These are phyloP conservation scores for Lepidocyrtinus sp. DNA, from an alignment of 2,888 invertebrate species.

Conservation along the genomic window DNA sequence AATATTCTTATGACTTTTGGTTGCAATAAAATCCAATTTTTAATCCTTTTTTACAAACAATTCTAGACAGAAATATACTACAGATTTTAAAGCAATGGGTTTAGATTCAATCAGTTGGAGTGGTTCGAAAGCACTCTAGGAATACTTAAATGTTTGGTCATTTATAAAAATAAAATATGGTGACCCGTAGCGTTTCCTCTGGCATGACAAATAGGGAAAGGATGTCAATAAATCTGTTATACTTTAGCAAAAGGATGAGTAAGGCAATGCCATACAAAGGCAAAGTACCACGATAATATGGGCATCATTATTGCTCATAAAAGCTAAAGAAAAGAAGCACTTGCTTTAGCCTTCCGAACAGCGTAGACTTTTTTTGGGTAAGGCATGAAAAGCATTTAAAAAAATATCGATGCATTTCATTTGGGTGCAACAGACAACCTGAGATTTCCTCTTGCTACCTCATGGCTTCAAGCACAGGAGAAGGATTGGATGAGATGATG, in stretches of 20 bases:
- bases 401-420: background rate
- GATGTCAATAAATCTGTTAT: slow-evolving; percentile 45
- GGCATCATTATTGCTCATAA: slow-evolving; percentile 54
- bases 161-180: background rate
- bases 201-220: slow-evolving; percentile 48
- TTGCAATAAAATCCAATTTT: no score
- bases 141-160: background rate
- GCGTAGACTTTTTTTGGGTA: background rate
- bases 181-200: slow-evolving; percentile 53
- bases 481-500: no score
- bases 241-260: slow-evolving; percentile 38
- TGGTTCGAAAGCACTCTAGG: no score
- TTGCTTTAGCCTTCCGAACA: background rate
- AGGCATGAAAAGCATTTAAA: background rate
- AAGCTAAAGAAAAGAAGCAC: slow-evolving; percentile 24
- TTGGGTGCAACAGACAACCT: background rate
- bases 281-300: slow-evolving; percentile 37
- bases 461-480: no score
- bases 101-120: no score
- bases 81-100: no score
- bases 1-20: no score
- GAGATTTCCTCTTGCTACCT: no score
- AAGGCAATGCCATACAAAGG: slow-evolving; percentile 36
- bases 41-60: no score
- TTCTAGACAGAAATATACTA: no score